Conservation (phyloP, 2,888 invertebrate species). For the Dexiosoma caninum region DNA sequence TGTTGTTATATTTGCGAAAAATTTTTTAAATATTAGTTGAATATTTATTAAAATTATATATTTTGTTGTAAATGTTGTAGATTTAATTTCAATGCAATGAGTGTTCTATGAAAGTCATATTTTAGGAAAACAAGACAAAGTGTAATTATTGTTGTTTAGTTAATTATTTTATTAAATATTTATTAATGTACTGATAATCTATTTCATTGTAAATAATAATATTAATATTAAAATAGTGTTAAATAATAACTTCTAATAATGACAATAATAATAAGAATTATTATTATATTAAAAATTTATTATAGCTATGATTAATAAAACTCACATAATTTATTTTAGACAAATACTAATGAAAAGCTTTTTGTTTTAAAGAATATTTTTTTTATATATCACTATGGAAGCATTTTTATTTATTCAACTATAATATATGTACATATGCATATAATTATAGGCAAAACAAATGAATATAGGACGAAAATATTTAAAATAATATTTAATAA, state of each 20-base stretch:
- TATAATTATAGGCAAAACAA: too few species aligned
- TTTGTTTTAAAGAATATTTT: neutral
- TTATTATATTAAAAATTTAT: slow-evolving; percentile 16
- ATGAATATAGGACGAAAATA: too few species aligned
- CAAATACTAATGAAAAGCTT: neutral
- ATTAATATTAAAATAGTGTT: slow-evolving; percentile 9
- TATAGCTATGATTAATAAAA: slow-evolving; percentile 62
- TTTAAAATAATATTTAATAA: too few species aligned
- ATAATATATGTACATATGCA: too few species aligned
- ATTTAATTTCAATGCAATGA: slow-evolving; percentile 65
- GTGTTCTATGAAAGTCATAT: slow-evolving; percentile 75
- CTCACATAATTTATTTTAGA: slow-evolving; percentile 40
- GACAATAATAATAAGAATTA: too few species aligned
- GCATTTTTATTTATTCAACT: neutral
- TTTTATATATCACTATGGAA: neutral
- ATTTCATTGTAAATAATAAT: slow-evolving; percentile 62
- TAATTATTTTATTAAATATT: slow-evolving; percentile 25
- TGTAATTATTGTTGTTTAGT: slow-evolving; percentile 59
- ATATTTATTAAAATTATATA: slow-evolving; percentile 56
- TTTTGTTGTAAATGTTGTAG: slow-evolving; percentile 62
- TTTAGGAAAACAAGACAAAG: slow-evolving; percentile 52
- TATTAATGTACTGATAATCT: neutral
- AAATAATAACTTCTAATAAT: too few species aligned
- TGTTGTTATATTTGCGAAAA: slow-evolving; percentile 28
- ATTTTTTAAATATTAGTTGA: slow-evolving; percentile 32